Evolutionary conservation across 2,113 vertebrate genomes (phyloP).

Genomic region (Mus pahari): DNA sequence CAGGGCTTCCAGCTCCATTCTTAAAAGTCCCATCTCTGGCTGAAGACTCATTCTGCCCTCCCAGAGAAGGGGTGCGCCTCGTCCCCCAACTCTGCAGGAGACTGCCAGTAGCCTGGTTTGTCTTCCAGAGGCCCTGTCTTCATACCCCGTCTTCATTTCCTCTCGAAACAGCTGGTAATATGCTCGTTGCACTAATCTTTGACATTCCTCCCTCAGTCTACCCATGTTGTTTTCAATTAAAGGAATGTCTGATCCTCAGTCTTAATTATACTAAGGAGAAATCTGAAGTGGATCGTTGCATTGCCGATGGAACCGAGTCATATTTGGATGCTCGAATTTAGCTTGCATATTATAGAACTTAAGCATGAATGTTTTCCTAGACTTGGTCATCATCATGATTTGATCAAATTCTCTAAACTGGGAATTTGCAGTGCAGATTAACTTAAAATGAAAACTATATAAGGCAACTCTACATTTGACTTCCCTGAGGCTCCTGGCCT

Average conservation of each 20-base stretch:
- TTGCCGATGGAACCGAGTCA: neutral
- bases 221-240: neutral
- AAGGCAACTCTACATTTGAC: neutral
- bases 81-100: neutral
- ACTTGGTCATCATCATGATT: neutral
- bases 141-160: neutral
- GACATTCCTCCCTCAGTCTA: neutral
- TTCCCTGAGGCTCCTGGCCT: neutral
- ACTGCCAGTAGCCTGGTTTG: neutral
- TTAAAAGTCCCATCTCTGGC: neutral
- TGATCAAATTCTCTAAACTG: slow-evolving; percentile 31
- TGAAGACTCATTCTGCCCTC: neutral
- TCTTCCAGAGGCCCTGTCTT: neutral
- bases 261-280: neutral
- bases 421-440: neutral
- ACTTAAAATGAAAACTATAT: neutral
- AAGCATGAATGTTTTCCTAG: slow-evolving; percentile 24
- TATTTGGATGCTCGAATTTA: neutral
- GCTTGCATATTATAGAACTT: neutral
- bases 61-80: neutral
- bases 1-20: neutral
- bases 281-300: neutral
- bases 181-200: neutral
- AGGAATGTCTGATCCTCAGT: neutral
- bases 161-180: neutral